A percentile compares a stretch with the other conserved stretches of the same genome.
Evolutionary conservation across 2,113 vertebrate genomes (phyloP).

Genomic region (Grantiella picta): DNA sequence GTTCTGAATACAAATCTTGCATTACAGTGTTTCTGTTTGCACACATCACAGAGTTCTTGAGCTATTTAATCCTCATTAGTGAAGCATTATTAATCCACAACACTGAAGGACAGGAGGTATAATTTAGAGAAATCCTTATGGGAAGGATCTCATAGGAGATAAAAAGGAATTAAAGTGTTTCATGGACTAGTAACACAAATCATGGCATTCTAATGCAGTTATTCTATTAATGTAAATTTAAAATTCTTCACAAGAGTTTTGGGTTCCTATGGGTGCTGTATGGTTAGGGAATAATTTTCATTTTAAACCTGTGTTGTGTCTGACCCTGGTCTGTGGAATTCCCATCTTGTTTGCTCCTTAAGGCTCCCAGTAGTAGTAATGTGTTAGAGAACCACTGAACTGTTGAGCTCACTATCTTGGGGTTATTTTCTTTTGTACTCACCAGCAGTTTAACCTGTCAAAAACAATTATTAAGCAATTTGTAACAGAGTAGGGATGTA

Average conservation of each 20-base stretch:
- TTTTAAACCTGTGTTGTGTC: neutral
- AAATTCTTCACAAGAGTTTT: neutral
- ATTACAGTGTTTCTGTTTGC: conserved; percentile 32
- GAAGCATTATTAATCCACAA: conserved; percentile 55
- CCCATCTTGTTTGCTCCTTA: neutral
- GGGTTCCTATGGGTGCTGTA: neutral
- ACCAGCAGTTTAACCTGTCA: conserved; percentile 28
- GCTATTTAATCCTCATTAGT: conserved; percentile 62
- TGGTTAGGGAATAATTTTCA: neutral
- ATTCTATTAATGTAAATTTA: neutral
- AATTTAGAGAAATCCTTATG: conserved; percentile 52
- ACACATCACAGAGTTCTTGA: conserved; percentile 41
- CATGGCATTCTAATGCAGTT: neutral
- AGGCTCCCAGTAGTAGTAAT: neutral
- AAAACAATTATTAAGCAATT: conserved; percentile 45
- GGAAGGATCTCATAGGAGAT: conserved; percentile 29
- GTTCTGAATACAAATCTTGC: conserved; percentile 44
- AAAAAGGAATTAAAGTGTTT: conserved; percentile 40
- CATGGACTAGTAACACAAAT: neutral
- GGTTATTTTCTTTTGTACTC: conserved; percentile 29
- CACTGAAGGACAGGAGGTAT: conserved; percentile 38
- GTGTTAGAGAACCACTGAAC: conserved; percentile 6
- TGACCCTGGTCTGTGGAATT: neutral
- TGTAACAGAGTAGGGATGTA: neutral
- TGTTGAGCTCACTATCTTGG: neutral